Base-by-base conservation (phyloP, 2,797 vertebrate genomes). In the Cheirogaleus major region DNA sequence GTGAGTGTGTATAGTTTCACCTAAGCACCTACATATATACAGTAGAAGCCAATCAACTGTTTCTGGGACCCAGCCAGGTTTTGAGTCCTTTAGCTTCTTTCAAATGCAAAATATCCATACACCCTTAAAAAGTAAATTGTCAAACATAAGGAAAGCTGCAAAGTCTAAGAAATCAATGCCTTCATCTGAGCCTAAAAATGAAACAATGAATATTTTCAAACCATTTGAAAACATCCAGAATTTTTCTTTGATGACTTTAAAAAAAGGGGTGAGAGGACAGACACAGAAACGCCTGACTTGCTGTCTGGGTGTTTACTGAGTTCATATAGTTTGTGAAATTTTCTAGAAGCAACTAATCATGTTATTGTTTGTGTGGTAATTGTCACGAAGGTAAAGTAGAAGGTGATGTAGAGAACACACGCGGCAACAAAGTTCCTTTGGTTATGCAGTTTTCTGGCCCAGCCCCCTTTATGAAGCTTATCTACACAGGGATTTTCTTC, bases 401-500 rank as follows among this genome's bases (percentile, higher is more conserved):
- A 59, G 55, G 38, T 50, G 45, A 65, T 20, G 32, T 18, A 87
- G 17, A 88, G n/a, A 61, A 87, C 11, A 52, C 1, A 38, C 25
- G 17, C 13, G 1, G 57, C 80, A 67, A 69, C 23, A 30, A 83
- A 17, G 23, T 12, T 61, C 45, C 83, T 63, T 17, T 41, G 43
- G 70, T n/a, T 55, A 25, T 32, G 63, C 14, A 18, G 52, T 61
- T 67, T 79, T 52, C 63, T 69, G 15, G 11, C 17, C 32, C n/a
- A 41, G 25, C n/a, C 9, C 63, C 23, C 25, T 35, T 76, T 76
- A 75, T 55, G 55, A 82, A 52, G 35, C 32, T 93, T 78, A 48
- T 50, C 92, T 79, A 89, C 83, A 93, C 91, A 78, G 35, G 73
- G 22, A 73, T 73, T 94, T 92, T 94, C 78, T 89, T 91, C 72